These are phyloP conservation scores for Miichthys miiuy DNA, from an alignment of 2,797 vertebrate species.

Conservation along the genomic window DNA sequence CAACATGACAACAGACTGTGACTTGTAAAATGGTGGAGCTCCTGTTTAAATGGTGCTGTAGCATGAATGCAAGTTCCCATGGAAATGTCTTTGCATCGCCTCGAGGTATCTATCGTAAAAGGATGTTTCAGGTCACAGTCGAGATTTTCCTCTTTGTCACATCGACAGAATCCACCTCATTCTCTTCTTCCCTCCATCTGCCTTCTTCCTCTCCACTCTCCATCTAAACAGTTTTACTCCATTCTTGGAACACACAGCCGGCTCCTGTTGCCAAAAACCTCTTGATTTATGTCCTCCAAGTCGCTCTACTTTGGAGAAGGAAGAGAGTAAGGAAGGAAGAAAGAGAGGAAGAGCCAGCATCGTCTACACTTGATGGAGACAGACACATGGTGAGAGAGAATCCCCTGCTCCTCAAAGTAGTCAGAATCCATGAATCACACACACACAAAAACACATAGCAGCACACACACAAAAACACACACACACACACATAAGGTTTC, in stretches of 20 bases:
- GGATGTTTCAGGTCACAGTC: neutral
- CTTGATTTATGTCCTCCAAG: constrained; percentile 57
- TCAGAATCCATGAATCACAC: constrained; percentile 40
- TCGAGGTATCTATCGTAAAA: neutral
- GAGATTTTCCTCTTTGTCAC: neutral
- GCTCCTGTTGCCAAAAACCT: constrained; percentile 33
- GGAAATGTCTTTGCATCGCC: neutral
- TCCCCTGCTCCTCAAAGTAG: constrained; percentile 53
- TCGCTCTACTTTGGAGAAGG: neutral
- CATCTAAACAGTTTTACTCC: constrained; percentile 32
- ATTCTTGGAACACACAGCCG: constrained; percentile 26
- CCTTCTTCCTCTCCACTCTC: neutral
- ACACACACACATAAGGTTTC: constrained; percentile 21
- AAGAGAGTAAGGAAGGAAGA: neutral
- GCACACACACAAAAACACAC: constrained; percentile 23
- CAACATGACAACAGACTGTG: neutral
- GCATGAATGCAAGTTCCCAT: neutral
- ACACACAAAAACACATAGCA: constrained; percentile 14
- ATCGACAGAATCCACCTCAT: neutral
- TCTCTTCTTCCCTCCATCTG: constrained; percentile 12
- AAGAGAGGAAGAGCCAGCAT: neutral
- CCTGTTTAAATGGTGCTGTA: too few relatives aligned
- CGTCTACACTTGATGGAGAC: constrained; percentile 18
- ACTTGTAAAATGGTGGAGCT: neutral
- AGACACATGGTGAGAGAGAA: constrained; percentile 35